These are phyloP conservation scores for Epirrhoe alternata DNA, from an alignment of 2,888 invertebrate species.

Conservation along the genomic window DNA sequence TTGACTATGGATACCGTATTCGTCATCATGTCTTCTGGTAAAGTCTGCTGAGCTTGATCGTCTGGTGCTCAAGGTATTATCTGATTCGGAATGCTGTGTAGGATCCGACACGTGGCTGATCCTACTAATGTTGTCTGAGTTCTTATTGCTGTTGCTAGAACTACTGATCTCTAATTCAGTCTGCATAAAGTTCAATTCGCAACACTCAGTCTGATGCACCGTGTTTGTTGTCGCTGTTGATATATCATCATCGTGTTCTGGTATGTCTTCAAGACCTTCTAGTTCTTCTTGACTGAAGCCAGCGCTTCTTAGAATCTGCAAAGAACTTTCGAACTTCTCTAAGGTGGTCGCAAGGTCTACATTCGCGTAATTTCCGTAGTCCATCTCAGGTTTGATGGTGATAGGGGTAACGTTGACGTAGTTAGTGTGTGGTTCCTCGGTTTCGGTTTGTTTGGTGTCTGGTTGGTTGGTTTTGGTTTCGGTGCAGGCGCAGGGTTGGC, in stretches of 20 bases:
- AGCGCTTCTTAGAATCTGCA: constrained; percentile 87
- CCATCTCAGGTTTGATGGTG: constrained; percentile 65
- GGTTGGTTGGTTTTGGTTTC: constrained; percentile 82
- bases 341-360: constrained; percentile 91
- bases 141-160: constrained; percentile 69
- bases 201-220: constrained; percentile 72
- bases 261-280: constrained; percentile 78
- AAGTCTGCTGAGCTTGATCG: constrained; percentile 88
- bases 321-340: constrained; percentile 91
- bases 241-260: constrained; percentile 76
- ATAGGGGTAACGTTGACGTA: constrained; percentile 81
- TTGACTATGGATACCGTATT: constrained; percentile 65
- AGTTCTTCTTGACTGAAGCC: constrained; percentile 85
- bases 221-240: constrained; percentile 74
- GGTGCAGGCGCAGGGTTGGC: constrained; percentile 85
- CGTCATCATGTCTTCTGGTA: constrained; percentile 84
- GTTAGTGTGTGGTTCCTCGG: constrained; percentile 71
- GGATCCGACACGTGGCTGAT: constrained; percentile 83
- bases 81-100: constrained; percentile 73
- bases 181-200: constrained; percentile 73
- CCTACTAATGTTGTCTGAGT: constrained; percentile 83
- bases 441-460: constrained; percentile 63
- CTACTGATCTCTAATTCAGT: constrained; percentile 75
- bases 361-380: constrained; percentile 88
- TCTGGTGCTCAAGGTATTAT: constrained; percentile 74